phyloP scores from a whole-genome alignment of 2,797 vertebrate species.

The Stomatorhinus walkeri region DNA sequence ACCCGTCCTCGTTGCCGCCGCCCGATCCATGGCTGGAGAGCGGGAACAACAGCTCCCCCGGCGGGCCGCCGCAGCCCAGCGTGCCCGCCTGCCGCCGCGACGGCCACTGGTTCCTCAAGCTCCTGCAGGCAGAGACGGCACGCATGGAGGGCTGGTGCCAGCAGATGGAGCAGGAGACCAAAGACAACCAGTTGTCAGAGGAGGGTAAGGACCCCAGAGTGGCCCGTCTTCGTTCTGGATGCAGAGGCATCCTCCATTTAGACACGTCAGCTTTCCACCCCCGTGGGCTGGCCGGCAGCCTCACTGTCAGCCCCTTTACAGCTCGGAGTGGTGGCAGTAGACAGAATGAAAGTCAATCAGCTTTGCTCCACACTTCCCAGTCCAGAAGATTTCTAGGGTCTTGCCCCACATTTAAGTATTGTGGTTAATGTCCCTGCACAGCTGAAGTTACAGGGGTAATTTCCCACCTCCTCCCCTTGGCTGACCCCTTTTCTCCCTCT shows the following conservation, averaged over 20 bases:
- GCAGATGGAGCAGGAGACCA: slow-evolving; percentile 98
- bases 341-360: not conserved
- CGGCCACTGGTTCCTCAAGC: slow-evolving; percentile 95
- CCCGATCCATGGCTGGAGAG: slow-evolving; percentile 95
- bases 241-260: not conserved
- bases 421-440: not conserved
- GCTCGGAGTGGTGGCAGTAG: not conserved
- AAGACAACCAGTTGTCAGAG: slow-evolving; percentile 93
- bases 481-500: not conserved
- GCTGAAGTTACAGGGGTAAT: not conserved
- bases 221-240: not conserved
- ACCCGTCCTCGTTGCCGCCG: slow-evolving; percentile 88
- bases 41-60: slow-evolving; percentile 65
- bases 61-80: slow-evolving; percentile 54
- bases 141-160: slow-evolving; percentile 97
- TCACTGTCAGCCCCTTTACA: not conserved
- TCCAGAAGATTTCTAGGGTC: not conserved
- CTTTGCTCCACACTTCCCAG: not conserved
- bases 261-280: not conserved
- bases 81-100: slow-evolving; percentile 73
- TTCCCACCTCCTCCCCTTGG: not conserved
- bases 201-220: slow-evolving; percentile 68
- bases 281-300: not conserved
- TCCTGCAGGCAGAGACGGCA: slow-evolving; percentile 90
- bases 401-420: not conserved